Evolutionary conservation across 2,797 vertebrate genomes (phyloP).

Genomic region (Eulemur albifrons): DNA sequence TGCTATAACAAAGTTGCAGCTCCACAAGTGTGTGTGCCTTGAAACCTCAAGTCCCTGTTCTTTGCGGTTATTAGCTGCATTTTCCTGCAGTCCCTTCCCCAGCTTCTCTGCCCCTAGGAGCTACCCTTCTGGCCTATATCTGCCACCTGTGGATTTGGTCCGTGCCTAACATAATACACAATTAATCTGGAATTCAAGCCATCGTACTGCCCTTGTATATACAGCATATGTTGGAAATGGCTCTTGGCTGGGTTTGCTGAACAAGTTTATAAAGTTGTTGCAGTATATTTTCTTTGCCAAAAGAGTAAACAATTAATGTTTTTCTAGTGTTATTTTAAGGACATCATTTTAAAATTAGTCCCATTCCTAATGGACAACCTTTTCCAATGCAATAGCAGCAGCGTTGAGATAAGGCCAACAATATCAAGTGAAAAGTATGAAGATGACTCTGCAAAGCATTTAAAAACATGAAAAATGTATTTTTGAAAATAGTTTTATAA

Average conservation of each 20-base stretch:
- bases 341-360: background rate
- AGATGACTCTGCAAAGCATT: background rate
- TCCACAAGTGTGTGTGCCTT: too few relatives aligned
- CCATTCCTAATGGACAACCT: constrained; percentile 7
- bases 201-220: background rate
- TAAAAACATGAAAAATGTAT: background rate
- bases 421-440: constrained; percentile 18
- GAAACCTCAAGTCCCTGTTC: too few relatives aligned
- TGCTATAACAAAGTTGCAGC: too few relatives aligned
- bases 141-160: too few relatives aligned
- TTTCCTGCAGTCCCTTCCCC: too few relatives aligned
- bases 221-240: background rate
- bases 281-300: constrained; percentile 4
- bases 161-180: background rate
- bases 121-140: too few relatives aligned
- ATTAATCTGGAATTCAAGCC: constrained; percentile 46
- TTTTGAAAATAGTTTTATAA: background rate
- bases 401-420: constrained; percentile 41
- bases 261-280: background rate
- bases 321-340: background rate
- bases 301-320: background rate
- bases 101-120: too few relatives aligned
- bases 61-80: too few relatives aligned
- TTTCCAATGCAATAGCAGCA: background rate
- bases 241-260: constrained; percentile 34